Base-by-base conservation (phyloP, 53 echinoderm and acorn worm species). In the Patiria pectinifera region DNA sequence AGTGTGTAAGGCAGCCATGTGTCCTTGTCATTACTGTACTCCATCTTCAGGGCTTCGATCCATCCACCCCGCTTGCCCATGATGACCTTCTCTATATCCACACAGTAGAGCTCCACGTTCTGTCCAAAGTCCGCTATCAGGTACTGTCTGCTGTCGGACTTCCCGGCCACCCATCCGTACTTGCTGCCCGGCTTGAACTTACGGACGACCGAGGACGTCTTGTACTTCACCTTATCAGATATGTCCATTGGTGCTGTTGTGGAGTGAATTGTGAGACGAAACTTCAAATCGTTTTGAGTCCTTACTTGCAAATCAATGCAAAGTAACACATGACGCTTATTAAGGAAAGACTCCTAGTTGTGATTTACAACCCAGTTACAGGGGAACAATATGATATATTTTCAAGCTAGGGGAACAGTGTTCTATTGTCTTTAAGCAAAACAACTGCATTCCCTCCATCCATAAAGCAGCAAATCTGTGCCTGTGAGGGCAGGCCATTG, bases 101-200 rank as follows among this genome's bases (percentile, higher is more conserved):
- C 45, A 19, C 59, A 7, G 21, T 78, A 78, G 15, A 88, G 60
- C 48, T 85, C 85, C 5, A 85, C 85, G 0, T 69, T 85, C 23
- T 70, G 45, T 45, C 71, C 23, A 23, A 88, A 88, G 62, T 88
- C 89, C 10, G 62, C 78, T 21, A 78, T 76, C 44, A 88, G 78
- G 61, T 60, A 88, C 45, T 88, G 89, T 7, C 62, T 78, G 62
- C 12, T 58, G 69, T 88, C 58, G 43, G 78, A 22, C 59, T 14
- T 78, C 59, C 43, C 6, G 18, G 89, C 77, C 2, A 78, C 59
- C 89, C 89, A 88, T 24, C 77, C 89, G 15, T 21, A 70, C 85
- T 71, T 45, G 48, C 85, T 71, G 48, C 25, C 23, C 4, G 85
- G 85, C 45, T 0, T 85, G 70, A 85, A 85, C 10, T 11, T 3